Evolutionary conservation across 2,797 vertebrate species (phyloP), one percentile per base, ranked within the genome.

Genomic region (Heterohyrax brucei): DNA sequence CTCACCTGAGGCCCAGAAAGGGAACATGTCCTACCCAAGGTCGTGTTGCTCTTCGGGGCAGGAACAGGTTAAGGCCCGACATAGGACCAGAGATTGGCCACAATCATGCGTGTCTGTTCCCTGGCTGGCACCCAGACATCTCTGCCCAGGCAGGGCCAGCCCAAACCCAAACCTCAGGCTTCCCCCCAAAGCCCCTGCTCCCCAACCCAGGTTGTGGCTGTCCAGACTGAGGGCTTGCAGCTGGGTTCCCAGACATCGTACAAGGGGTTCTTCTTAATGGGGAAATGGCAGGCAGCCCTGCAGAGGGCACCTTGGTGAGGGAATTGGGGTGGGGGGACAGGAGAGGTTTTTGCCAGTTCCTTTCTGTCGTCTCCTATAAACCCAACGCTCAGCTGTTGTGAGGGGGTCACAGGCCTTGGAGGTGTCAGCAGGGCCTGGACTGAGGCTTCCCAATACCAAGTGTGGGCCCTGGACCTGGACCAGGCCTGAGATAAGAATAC

Each of bases 311-410:
- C 46, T 53, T 2, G 3, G 33, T 6, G 3, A 72, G 6, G 3
- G 22, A 88, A 48, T n/a, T 24, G 6, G n/a, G 9, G 5, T 72
- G 2, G 21, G 10, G 59, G 62, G 28, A 6, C 77, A 50, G 22
- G 30, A 1, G 8, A 6, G 33, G 8, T 9, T 66, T 64, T 24
- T 0, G 1, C 2, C 1, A 1, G 56, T 53, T 53, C 56, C 22
- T 73, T 66, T 80, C 22, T 0, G 1, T 18, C 75, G 61, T 39
- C 22, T 48, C 8, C 24, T 86, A 50, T 44, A 26, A 73, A 53
- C 13, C 33, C 13, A 26, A 3, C 16, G 13, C n/a, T 59, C 33
- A 39, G 33, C 50, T 5, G 1, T n/a, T 3, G 14, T n/a, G 53
- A 85, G 30, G 30, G 30, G 33, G 62, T 66, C 39, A 24, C 39